Conservation (phyloP, 2,888 invertebrate species). For the Rotaria macrura region DNA sequence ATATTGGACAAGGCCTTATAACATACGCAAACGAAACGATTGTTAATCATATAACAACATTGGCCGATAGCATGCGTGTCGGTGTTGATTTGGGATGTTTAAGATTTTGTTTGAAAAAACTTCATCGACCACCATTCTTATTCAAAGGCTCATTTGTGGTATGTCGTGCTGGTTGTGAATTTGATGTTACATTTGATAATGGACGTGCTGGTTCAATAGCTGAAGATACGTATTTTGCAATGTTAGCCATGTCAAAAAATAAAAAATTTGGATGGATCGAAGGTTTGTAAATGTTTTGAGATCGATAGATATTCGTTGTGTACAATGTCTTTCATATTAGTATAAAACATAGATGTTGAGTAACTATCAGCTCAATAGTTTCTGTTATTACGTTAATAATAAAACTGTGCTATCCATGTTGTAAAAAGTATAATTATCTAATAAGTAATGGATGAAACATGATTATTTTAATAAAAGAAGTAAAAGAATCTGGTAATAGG, state of each 20-base stretch:
- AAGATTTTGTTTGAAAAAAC: slow-evolving; percentile 76
- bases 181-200: slow-evolving; percentile 82
- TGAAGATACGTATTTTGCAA: slow-evolving; percentile 90
- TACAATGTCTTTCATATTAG: no score
- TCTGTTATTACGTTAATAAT: no score
- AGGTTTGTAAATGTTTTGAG: slow-evolving; percentile 47
- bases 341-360: no score
- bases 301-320: no score
- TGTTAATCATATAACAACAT: slow-evolving; percentile 87
- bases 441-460: no score
- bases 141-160: slow-evolving; percentile 98
- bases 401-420: no score
- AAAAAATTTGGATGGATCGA: slow-evolving; percentile 87
- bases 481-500: no score
- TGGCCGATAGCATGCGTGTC: slow-evolving; percentile 86
- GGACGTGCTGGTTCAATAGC: slow-evolving; percentile 92
- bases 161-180: slow-evolving; percentile 76
- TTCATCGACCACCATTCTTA: slow-evolving; percentile 86
- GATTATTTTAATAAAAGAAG: no score
- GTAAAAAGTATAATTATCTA: no score
- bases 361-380: no score
- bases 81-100: slow-evolving; percentile 96
- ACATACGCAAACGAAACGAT: slow-evolving; percentile 89
- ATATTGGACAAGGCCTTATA: slow-evolving; percentile 86
- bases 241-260: slow-evolving; percentile 80